A percentile compares a stretch with the other conserved stretches of the same genome.
Conservation (phyloP, 2,888 invertebrate genomes). For the Hyposoter didymator region DNA sequence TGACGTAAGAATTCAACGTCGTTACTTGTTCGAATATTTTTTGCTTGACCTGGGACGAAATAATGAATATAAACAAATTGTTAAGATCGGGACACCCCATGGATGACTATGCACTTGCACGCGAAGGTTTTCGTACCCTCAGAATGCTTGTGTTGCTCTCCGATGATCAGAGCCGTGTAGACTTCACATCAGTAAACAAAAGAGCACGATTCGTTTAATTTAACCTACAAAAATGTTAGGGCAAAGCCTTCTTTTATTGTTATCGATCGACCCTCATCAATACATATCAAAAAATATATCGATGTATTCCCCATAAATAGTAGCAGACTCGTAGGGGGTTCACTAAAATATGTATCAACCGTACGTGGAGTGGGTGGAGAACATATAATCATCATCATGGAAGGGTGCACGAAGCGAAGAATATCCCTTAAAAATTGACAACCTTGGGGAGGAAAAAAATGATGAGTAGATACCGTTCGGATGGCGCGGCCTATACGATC, state of each 20-base stretch:
- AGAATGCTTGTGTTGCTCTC: conserved; percentile 2
- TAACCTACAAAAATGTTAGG: not conserved
- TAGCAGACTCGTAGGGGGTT: not conserved
- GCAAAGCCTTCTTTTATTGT: not conserved
- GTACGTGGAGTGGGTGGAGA: not conserved
- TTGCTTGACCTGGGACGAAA: not conserved
- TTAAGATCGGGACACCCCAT: not conserved
- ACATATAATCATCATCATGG: conserved; percentile 1
- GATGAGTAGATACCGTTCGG: not conserved
- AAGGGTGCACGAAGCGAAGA: not conserved
- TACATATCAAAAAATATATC: not conserved
- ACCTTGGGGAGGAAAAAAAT: conserved; percentile 7
- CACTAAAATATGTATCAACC: not conserved
- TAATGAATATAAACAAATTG: not conserved
- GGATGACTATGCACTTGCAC: not conserved
- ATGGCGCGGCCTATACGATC: not conserved
- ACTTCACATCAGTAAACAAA: not conserved
- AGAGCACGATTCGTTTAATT: not conserved
- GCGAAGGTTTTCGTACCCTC: not conserved
- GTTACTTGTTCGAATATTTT: not conserved
- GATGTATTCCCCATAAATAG: not conserved
- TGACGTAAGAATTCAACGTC: not conserved
- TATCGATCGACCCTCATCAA: not conserved
- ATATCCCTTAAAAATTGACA: conserved; percentile 8
- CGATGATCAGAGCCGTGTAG: not conserved